Evolutionary conservation across 2,888 invertebrate species (phyloP), one percentile per base, ranked within the genome.

Genomic region (Acleris sparsana): DNA sequence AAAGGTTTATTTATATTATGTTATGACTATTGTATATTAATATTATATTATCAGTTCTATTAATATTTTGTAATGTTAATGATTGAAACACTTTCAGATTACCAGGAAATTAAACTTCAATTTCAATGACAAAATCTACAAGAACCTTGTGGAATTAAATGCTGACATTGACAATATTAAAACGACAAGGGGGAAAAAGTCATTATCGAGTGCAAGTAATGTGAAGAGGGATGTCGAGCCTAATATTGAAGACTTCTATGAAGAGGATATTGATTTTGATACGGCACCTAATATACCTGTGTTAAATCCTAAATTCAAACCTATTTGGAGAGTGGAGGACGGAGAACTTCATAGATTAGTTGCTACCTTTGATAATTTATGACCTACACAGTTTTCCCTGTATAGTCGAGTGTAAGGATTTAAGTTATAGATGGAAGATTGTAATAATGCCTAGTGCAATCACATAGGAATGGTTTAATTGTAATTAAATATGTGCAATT

Each of bases 81-180:
- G 5, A 48, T 48, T 16, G 7, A 56, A 49, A 44, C 29, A 48
- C 17, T 86, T 88, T 56, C 85, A 93, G 92, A 73, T 91, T 46
- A 90, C 91, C 51, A 91, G 87, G 70, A 87, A 84, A 60, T 73
- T 93, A 13, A 93, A 93, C 71, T 93, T 92, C 69, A 92, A 92
- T 66, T 87, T 88, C 58, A 89, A 92, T 71, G 89, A 93, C 56
- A 87, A 78, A 75, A 89, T 93, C 67, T 93, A 89, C 69, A 87
- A 84, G 70, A 89, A 93, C 67, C 78, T 93, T 1, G 85, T 93
- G 13, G 92, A 91, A 77, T 71, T 93, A 39, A 93, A 93, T 80
- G 79, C 85, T n/a, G 84, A 73, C 64, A 69, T 82, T 33, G 80
- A 80, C 64, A 78, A 78, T 63, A 66, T 75, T 2, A 87, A 83